Evolutionary conservation across 2,113 vertebrate species (phyloP).

Genomic region (Silurus asotus): DNA sequence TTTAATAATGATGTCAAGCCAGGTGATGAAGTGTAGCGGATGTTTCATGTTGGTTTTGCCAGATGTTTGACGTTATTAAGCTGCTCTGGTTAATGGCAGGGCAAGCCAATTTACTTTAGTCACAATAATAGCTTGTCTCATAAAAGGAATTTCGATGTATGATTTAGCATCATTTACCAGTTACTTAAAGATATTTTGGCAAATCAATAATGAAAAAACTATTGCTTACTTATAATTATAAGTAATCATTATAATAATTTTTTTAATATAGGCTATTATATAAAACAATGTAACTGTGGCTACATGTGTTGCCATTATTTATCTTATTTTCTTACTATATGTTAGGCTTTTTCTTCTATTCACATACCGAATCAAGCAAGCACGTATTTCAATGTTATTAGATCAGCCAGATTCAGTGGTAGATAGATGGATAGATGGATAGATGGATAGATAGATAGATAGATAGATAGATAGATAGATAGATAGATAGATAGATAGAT

Average conservation of each 20-base stretch:
- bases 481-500: too few relatives aligned
- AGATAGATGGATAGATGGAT: too few relatives aligned
- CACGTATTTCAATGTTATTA: slow-evolving; percentile 69
- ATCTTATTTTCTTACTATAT: too few relatives aligned
- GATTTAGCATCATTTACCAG: background rate
- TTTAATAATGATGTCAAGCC: slow-evolving; percentile 23
- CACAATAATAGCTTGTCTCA: background rate
- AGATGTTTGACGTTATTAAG: slow-evolving; percentile 31
- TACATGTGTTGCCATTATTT: too few relatives aligned
- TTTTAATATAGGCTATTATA: background rate
- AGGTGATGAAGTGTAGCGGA: slow-evolving; percentile 16
- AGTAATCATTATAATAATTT: background rate
- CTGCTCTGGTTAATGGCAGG: slow-evolving; percentile 3
- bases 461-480: too few relatives aligned
- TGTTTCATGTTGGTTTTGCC: slow-evolving; percentile 35
- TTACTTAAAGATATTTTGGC: background rate
- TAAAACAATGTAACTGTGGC: background rate
- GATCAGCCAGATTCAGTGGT: background rate
- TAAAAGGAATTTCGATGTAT: background rate
- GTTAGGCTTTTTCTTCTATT: too few relatives aligned
- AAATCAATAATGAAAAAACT: too few relatives aligned
- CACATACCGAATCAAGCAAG: background rate
- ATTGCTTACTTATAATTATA: background rate
- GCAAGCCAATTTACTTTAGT: slow-evolving; percentile 5
- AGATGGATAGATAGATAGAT: too few relatives aligned